Conservation (phyloP, 2,797 vertebrate genomes). For the Sebastes cheni region DNA sequence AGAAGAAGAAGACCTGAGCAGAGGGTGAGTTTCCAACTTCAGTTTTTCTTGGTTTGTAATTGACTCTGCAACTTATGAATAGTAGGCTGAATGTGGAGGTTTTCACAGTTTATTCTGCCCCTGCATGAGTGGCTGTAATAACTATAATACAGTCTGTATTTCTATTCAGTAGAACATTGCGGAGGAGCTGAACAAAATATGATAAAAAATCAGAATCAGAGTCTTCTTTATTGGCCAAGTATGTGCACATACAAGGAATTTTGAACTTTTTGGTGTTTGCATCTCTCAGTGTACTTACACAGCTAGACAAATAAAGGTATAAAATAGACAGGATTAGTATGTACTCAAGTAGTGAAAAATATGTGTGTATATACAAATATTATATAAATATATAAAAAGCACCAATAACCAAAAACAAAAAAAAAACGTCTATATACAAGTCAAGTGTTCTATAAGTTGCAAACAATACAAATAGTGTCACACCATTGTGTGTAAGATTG, state of each 20-base stretch:
- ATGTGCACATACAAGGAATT: not conserved
- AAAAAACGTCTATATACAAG: not conserved
- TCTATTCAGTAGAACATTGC: not conserved
- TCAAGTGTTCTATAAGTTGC: not conserved
- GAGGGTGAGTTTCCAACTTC: conserved; percentile 54
- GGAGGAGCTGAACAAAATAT: not conserved
- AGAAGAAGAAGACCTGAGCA: not conserved
- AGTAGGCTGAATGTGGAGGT: not conserved
- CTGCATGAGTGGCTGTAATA: not conserved
- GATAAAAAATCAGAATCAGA: not conserved
- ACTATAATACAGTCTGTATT: not conserved
- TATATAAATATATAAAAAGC: not conserved
- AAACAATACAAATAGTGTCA: not conserved
- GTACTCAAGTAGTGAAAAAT: too few relatives aligned
- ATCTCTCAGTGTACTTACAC: not conserved
- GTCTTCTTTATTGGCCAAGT: not conserved
- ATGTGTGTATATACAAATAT: too few relatives aligned
- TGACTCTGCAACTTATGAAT: not conserved
- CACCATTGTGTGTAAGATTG: not conserved
- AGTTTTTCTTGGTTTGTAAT: fast-evolving
- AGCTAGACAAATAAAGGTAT: not conserved
- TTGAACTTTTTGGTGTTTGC: not conserved
- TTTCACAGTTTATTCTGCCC: not conserved
- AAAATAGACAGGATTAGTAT: not conserved
- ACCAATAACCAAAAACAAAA: not conserved